phyloP scores from a whole-genome alignment of 2,113 vertebrate species.

The Ameiurus melas region DNA sequence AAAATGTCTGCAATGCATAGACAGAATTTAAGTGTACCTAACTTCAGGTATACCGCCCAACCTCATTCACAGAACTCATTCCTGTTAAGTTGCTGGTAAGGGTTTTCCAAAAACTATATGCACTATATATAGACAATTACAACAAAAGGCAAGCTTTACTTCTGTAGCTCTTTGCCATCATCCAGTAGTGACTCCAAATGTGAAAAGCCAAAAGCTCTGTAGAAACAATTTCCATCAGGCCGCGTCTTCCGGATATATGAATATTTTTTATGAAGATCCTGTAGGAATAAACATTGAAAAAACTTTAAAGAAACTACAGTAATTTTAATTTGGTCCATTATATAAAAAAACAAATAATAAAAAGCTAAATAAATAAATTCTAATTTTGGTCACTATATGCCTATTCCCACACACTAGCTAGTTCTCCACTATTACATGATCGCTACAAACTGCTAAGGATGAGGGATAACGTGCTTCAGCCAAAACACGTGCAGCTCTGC shows the following conservation, averaged over 20 bases:
- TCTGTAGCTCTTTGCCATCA: slow-evolving; percentile 86
- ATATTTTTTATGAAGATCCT: slow-evolving; percentile 92
- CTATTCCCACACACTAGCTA: not conserved
- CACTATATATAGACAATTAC: not conserved
- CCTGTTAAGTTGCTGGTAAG: not conserved
- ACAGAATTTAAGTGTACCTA: not conserved
- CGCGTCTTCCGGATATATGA: slow-evolving; percentile 88
- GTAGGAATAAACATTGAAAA: not conserved
- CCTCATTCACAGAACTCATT: not conserved
- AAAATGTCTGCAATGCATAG: not conserved
- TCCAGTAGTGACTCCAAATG: slow-evolving; percentile 89
- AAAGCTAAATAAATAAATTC: too few species aligned
- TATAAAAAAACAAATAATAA: not conserved
- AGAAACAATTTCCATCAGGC: slow-evolving; percentile 94
- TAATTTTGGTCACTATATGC: not conserved
- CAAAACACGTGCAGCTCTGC: not conserved
- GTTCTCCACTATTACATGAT: not conserved
- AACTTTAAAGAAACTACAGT: not conserved
- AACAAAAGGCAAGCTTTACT: slow-evolving; percentile 62
- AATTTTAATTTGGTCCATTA: not conserved
- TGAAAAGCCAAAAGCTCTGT: slow-evolving; percentile 90
- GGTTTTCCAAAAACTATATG: not conserved
- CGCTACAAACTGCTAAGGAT: not conserved
- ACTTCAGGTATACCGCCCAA: too few species aligned
- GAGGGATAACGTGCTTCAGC: not conserved